Evolutionary conservation across 2,888 invertebrate species (phyloP), one percentile per base, ranked within the genome.

Genomic region (Ochropacha duplaris): DNA sequence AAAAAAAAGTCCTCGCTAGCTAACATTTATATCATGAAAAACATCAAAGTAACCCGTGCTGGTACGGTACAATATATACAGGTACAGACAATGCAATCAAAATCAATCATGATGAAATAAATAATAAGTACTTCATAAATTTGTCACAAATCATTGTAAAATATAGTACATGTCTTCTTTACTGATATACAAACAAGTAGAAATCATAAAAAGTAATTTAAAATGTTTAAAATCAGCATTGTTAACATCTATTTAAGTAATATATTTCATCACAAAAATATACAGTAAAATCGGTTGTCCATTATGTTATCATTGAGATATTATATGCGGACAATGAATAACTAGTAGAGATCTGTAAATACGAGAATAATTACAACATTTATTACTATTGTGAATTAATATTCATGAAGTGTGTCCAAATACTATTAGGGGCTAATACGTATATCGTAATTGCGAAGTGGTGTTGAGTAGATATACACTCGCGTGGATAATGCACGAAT

Each of bases 131-230:
- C 57, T 59, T 60, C 54, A 65, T 59, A 14, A 26, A 57, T 57
- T 62, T 61, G 59, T 56, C 68, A 68, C 71, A 66, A 73, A 72
- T 70, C 69, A 9, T n/a, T 44, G 16, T n/a, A 44, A 74, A 73
- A 79, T 66, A 62, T 72, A 72, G 75, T 78, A 76, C 64, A 71
- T 68, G 57, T 55, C 64, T 50, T 50, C 28, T 58, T 59, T 60
- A 64, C 67, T 54, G 74, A 69, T 69, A 74, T 72, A 74, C 72
- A 72, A 72, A 71, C 54, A 2, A 62, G 69, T 65, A 68, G 68
- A 67, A n/a, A 66, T 4, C 19, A 39, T 14, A 16, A 64, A 68
- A 67, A 64, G 69, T 67, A 74, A 61, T 5, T 11, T 36, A 14
- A 14, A 36, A 44, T 19, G 8, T 62, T 68, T 36, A 71, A 67